These are phyloP conservation scores for Latrodectus geometricus DNA, from an alignment of 1,140 invertebrate species.

Conservation along the genomic window DNA sequence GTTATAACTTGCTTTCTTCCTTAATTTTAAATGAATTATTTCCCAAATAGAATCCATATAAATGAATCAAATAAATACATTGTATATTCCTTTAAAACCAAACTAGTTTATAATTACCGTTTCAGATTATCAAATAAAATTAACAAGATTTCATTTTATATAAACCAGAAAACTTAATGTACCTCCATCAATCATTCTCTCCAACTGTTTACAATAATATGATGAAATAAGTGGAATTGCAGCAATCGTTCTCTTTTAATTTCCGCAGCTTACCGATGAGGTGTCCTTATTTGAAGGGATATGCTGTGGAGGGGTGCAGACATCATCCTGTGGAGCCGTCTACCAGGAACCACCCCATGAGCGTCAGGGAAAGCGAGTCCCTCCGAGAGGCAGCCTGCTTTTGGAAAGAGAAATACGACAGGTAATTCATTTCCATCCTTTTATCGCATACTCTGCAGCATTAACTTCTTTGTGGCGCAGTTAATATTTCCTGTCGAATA, in stretches of 20 bases:
- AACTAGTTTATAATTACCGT: no score
- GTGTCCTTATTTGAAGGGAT: slow-evolving; percentile 36
- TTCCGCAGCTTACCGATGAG: slow-evolving; percentile 31
- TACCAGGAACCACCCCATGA: slow-evolving; percentile 84
- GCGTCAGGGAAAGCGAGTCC: slow-evolving; percentile 84
- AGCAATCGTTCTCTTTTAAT: neutral
- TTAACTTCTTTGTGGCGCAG: neutral
- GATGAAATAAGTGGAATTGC: neutral
- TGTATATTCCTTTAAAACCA: no score
- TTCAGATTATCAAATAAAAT: no score
- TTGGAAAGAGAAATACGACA: slow-evolving; percentile 56
- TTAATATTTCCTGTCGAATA: neutral
- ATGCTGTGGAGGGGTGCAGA: slow-evolving; percentile 28
- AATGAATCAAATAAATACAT: no score
- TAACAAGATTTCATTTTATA: no score
- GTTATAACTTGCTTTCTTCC: no score
- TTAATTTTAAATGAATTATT: no score
- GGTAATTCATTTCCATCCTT: slow-evolving; percentile 1
- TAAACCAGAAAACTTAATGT: no score
- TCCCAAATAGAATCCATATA: no score
- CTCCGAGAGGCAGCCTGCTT: slow-evolving; percentile 49
- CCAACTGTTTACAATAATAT: neutral
- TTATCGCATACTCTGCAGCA: neutral
- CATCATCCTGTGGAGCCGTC: slow-evolving; percentile 72
- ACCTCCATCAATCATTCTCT: neutral